Evolutionary conservation across 2,888 invertebrate species (phyloP), one percentile per base, ranked within the genome.

Genomic region (Lepidocyrtinus sp.): DNA sequence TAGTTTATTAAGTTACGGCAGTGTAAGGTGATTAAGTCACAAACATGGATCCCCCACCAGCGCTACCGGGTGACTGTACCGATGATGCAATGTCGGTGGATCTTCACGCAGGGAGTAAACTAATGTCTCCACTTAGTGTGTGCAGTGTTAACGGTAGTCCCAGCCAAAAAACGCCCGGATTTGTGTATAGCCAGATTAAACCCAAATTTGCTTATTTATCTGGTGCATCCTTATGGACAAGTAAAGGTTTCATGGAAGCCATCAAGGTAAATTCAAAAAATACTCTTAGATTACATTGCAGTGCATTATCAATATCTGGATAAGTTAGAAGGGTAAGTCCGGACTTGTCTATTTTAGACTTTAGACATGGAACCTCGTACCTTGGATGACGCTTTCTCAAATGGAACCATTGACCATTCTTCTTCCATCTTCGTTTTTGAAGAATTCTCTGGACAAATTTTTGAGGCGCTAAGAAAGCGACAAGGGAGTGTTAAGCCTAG

Each of bases 371-470:
- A 85, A 46, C 36, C 75, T 12, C 26, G 63, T 0, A 64, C 71
- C 0, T 74, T 72, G 59, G 78, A 77, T 19, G 84, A 85, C 50
- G 68, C 75, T 9, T 72, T 76, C 45, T 72, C 76, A 0, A 78
- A 76, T 45, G 71, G 74, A 1, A 70, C 75, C 1, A 79, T 46
- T 25, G 85, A 85, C 17, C 73, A 71, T 50, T 65, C 78, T 1
- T 62, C 81, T 0, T 74, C 84, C 0, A 83, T 86, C 19, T 71
- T 86, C 45, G 67, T 86, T 19, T 86, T 85, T 75, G 83, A 83
- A 45, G 85, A 86, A 24, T 86, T 86, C 73, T 50, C 67, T 15
- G 85, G 86, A 21, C 36, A 73, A 15, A 61, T 85, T 19, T 86
- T 86, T 82, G 86, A 86, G 27, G 67, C 73, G 1, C 36, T 85